phyloP scores from a whole-genome alignment of 1,140 invertebrate genomes.

The Stegodyphus dumicola region DNA sequence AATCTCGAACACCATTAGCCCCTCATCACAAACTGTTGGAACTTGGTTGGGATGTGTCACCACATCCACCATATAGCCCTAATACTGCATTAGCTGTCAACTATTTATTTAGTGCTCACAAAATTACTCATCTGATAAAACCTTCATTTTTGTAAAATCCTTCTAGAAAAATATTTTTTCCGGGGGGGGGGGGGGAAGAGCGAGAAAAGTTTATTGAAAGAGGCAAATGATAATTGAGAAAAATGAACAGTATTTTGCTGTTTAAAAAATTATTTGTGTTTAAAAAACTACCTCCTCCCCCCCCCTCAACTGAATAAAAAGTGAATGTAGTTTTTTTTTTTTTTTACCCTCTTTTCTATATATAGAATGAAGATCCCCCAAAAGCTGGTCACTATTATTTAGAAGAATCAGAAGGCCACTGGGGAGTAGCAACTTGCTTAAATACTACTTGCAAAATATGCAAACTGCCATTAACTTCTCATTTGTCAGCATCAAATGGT shows the following conservation, averaged over 20 bases:
- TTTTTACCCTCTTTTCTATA: neutral
- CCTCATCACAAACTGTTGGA: no score
- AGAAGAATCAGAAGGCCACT: constrained; percentile 55
- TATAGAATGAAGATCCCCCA: constrained; percentile 5
- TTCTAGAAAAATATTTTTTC: neutral
- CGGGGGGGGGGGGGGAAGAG: neutral
- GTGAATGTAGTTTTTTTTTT: neutral
- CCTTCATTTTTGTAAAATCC: no score
- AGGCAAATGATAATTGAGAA: neutral
- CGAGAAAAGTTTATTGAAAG: neutral
- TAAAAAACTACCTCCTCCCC: neutral
- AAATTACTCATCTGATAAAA: no score
- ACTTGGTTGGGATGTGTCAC: no score
- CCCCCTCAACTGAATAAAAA: neutral
- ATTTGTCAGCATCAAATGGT: constrained; percentile 45
- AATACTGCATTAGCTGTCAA: no score
- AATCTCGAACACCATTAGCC: no score
- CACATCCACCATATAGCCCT: no score
- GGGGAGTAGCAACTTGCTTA: constrained; percentile 48
- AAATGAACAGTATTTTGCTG: neutral
- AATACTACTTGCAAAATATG: constrained; percentile 40
- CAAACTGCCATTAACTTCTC: constrained; percentile 53
- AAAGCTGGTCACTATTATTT: constrained; percentile 32
- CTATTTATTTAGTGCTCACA: no score
- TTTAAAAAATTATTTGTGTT: neutral